phyloP scores from a whole-genome alignment of 2,113 vertebrate species.

The Apteryx owenii region DNA sequence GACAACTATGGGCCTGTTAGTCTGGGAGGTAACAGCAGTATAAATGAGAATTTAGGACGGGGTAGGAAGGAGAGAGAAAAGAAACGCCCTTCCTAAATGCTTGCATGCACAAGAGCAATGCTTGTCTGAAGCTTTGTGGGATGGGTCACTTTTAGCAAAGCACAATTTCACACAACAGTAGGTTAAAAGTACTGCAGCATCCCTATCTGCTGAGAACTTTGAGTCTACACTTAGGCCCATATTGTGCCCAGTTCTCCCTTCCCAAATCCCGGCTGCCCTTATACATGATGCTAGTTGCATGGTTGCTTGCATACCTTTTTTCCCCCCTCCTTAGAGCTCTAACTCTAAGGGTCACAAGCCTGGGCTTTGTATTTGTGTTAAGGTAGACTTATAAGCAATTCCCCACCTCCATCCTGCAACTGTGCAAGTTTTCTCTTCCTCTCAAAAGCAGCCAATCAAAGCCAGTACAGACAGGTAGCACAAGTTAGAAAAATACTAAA shows the following conservation, averaged over 20 bases:
- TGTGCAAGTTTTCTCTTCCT: neutral
- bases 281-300: neutral
- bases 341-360: neutral
- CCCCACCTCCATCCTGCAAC: neutral
- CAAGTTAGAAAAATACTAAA: neutral
- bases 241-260: neutral
- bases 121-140: neutral
- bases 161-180: neutral
- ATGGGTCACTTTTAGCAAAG: neutral
- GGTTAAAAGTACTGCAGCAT: neutral
- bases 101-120: neutral
- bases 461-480: neutral
- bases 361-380: neutral
- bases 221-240: too few relatives aligned
- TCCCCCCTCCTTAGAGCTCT: neutral
- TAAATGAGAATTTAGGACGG: too few relatives aligned
- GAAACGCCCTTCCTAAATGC: neutral
- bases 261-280: neutral
- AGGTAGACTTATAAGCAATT: neutral
- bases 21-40: neutral
- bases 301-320: neutral
- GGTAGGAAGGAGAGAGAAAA: neutral
- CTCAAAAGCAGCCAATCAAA: neutral
- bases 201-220: too few relatives aligned
- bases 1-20: accelerated